These are phyloP conservation scores for Zaprionus vittiger DNA, from an alignment of 1,140 invertebrate species.

Conservation along the genomic window DNA sequence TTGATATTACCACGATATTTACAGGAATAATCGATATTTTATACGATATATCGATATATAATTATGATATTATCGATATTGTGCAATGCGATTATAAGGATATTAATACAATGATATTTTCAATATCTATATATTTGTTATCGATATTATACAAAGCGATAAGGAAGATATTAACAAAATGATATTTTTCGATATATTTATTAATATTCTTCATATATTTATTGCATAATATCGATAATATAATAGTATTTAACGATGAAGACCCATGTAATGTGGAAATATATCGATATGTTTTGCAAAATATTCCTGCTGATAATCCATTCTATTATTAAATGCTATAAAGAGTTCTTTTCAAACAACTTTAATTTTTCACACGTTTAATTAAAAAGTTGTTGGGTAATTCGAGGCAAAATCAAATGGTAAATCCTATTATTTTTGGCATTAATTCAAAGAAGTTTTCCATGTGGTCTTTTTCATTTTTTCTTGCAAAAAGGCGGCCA, in stretches of 20 bases:
- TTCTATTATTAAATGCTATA: neutral
- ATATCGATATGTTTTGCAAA: too few species aligned
- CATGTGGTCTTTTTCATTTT: neutral
- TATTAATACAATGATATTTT: neutral
- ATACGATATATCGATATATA: too few species aligned
- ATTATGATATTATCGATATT: too few species aligned
- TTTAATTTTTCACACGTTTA: neutral
- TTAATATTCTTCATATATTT: too few species aligned
- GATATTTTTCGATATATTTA: neutral
- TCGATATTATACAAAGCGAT: too few species aligned
- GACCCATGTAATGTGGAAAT: too few species aligned
- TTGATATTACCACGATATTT: neutral
- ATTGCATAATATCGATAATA: too few species aligned
- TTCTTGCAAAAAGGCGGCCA: conserved; percentile 43
- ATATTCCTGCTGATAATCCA: too few species aligned
- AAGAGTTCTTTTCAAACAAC: neutral
- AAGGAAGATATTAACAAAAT: neutral
- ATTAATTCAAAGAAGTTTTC: neutral
- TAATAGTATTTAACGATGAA: too few species aligned
- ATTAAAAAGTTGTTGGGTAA: neutral
- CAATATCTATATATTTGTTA: too few species aligned
- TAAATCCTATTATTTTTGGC: neutral
- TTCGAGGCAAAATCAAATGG: neutral
- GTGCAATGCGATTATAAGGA: neutral
- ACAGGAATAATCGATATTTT: too few species aligned